Evolutionary conservation across 2,888 invertebrate species (phyloP).

Genomic region (Polyommatus iphigenia): DNA sequence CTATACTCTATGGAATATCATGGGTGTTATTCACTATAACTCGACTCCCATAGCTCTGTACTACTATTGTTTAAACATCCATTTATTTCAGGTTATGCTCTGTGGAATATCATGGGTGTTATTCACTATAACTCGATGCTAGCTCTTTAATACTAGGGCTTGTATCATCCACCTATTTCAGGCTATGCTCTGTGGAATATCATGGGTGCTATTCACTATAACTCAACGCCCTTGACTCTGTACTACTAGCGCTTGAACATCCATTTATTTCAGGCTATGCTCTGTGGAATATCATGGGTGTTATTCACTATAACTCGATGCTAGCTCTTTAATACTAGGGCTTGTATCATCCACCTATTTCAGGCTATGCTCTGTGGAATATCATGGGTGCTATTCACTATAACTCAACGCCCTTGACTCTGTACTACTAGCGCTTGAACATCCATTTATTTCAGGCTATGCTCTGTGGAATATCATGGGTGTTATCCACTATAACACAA

Average conservation of each 20-base stretch:
- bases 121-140: too few relatives aligned
- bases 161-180: conserved; percentile 44
- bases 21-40: conserved; percentile 48
- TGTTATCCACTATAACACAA: conserved; percentile 57
- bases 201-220: conserved; percentile 48
- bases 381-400: conserved; percentile 50
- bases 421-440: conserved; percentile 34
- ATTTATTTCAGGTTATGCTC: too few relatives aligned
- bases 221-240: too few relatives aligned
- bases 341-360: conserved; percentile 39
- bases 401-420: conserved; percentile 4
- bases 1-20: conserved; percentile 61
- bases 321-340: too few relatives aligned
- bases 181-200: conserved; percentile 64
- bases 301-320: too few relatives aligned
- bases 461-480: conserved; percentile 56
- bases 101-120: too few relatives aligned
- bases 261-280: too few relatives aligned
- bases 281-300: too few relatives aligned
- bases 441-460: conserved; percentile 38
- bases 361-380: conserved; percentile 65
- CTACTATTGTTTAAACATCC: too few relatives aligned
- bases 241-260: too few relatives aligned
- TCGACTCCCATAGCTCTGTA: too few relatives aligned
- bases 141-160: too few relatives aligned